Percentiles rank a stretch among this genome's conserved stretches.
phyloP scores from a whole-genome alignment of 2,888 invertebrate genomes.

The Sphaeridia pumilis region DNA sequence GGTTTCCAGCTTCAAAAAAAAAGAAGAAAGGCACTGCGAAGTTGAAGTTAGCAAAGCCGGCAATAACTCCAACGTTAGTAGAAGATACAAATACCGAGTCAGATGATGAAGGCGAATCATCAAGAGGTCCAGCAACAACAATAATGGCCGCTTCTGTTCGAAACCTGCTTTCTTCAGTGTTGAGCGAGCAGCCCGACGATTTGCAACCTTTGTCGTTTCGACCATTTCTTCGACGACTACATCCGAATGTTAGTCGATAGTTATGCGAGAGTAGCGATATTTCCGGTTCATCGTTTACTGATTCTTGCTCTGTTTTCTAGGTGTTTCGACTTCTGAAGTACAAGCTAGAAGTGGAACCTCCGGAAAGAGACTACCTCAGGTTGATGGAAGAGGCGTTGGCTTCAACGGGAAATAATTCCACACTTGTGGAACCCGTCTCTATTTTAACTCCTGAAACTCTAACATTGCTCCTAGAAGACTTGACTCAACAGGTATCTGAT shows the following conservation, averaged over 20 bases:
- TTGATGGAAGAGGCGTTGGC: background rate
- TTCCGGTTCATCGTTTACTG: background rate
- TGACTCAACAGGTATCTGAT: constrained; percentile 14
- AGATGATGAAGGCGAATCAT: background rate
- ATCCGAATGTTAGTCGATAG: constrained; percentile 2
- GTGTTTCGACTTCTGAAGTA: constrained; percentile 7
- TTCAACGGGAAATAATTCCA: background rate
- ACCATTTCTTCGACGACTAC: constrained; percentile 9
- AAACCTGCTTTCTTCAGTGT: too few relatives aligned
- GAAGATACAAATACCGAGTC: background rate
- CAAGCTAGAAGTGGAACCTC: background rate
- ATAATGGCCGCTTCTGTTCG: too few relatives aligned
- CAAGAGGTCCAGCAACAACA: too few relatives aligned
- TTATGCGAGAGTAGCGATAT: background rate
- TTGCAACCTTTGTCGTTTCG: constrained; percentile 6
- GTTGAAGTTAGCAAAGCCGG: background rate
- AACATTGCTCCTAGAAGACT: constrained; percentile 6
- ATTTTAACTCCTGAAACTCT: constrained; percentile 7
- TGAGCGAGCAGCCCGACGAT: constrained; percentile 3
- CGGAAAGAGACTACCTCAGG: background rate
- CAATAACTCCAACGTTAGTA: background rate
- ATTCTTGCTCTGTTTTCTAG: background rate
- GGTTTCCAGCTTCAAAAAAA: background rate
- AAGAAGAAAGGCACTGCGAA: background rate
- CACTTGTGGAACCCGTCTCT: background rate